Base-by-base conservation (phyloP, 2,797 vertebrate species). In the Lophius americanus region DNA sequence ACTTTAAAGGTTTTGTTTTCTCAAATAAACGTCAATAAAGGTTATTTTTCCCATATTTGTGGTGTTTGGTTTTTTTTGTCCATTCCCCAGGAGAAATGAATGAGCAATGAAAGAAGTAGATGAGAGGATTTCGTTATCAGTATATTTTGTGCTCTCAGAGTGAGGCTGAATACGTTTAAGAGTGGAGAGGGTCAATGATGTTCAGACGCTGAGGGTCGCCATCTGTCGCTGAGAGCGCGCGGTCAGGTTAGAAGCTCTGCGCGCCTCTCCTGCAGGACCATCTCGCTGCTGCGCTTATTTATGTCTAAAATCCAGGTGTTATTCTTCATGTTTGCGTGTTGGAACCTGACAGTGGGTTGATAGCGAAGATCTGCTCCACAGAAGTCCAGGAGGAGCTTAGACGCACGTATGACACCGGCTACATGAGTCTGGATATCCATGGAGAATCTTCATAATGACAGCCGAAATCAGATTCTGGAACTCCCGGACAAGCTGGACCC, bases 361-460 rank as follows among this genome's bases (percentile, higher is more conserved):
- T 4, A 41, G n/a, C 1, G 4, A 39, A 39, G 11, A 1, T 11
- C 7, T 5, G 44, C 46, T 6, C 55, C 46, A 41, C 3, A 14
- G 3, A 0, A 14, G 4, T 37, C 0, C 49, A 51, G 52, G 11
- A 44, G n/a, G 3, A 7, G 59, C 2, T 42, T 35, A 23, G 36
- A 47, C 50, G 23, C 36, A 60, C 4, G 23, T 23, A 37, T n/a
- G 62, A 43, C 61, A 42, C 46, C 11, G 14, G 38, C 14, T 43
- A 6, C 41, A 23, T 57, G 49, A 65, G 32, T 46, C 32, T 11
- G 51, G 43, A 10, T 1, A 55, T 64, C 55, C 58, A 91, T 89
- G 87, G 87, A 89, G 78, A 78, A 56, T 1, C 69, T 84, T 53
- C 41, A 57, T 10, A 88, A 88, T 23, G 38, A 70, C 32, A 85